Percentiles rank a stretch among this genome's conserved stretches.
phyloP scores from a whole-genome alignment of 2,888 invertebrate genomes.

The Parthenolecanium corni region DNA sequence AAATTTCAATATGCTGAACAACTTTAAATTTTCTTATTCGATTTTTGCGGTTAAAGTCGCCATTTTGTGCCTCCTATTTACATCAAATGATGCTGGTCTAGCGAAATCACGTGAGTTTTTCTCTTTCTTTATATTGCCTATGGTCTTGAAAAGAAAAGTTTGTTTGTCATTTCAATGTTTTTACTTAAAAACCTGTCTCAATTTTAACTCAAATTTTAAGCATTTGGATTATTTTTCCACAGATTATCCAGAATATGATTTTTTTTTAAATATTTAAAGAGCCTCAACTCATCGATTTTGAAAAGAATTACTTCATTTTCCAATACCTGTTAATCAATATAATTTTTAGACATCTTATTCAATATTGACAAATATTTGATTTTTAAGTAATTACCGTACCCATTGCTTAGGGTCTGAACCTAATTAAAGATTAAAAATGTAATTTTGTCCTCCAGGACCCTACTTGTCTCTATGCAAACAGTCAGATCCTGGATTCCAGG shows the following conservation, averaged over 20 bases:
- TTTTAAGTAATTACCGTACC: too few species aligned
- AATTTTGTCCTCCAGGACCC: slow-evolving; percentile 7
- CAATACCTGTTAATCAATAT: neutral
- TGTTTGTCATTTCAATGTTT: too few species aligned
- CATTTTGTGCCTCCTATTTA: slow-evolving; percentile 3
- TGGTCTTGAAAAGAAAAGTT: too few species aligned
- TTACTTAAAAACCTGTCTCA: too few species aligned
- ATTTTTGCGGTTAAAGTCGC: neutral
- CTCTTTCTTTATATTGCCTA: neutral
- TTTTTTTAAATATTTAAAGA: neutral
- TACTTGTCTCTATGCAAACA: slow-evolving; percentile 44
- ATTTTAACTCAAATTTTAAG: too few species aligned
- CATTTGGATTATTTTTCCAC: neutral
- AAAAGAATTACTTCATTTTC: neutral
- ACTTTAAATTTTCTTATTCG: too few species aligned
- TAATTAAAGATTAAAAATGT: too few species aligned
- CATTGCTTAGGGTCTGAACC: too few species aligned
- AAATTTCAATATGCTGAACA: neutral
- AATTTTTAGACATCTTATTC: neutral
- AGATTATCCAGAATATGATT: neutral
- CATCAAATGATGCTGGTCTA: slow-evolving; percentile 11
- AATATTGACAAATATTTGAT: too few species aligned
- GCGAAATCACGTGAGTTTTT: slow-evolving; percentile 22
- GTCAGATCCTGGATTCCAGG: slow-evolving; percentile 49
- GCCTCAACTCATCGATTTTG: neutral